Base-by-base conservation (phyloP, 2,888 invertebrate genomes). In the Agrotis ipsilon region DNA sequence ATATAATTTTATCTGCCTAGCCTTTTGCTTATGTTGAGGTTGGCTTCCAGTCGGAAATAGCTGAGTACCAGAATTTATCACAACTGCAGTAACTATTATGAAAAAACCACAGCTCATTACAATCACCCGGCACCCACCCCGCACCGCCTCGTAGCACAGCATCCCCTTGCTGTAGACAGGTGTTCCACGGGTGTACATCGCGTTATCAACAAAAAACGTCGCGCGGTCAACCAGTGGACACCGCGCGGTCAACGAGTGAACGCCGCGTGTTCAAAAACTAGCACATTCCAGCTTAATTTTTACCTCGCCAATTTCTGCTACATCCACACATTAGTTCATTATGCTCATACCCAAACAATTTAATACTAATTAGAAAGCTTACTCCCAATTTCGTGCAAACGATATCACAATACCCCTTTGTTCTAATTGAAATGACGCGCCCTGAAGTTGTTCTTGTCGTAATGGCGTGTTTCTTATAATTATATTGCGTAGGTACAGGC, bases 391-490 rank as follows among this genome's bases (percentile, higher is more conserved):
- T 74, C 70, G 54, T 64, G 71, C 60, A 78, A 75, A 83, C 60
- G 59, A 72, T 72, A 70, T 71, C 52, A 72, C 68, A 76, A 70
- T 72, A 54, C 61, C 46, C 60, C 48, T 77, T 84, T 80, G 72
- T 77, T 69, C 46, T 77, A 72, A 79, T 77, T 70, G 75, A 79
- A 81, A 67, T 51, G 51, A 43, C 55, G 45, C 18, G 55, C 67
- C 69, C 60, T 67, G 65, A 70, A 66, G 59, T 76, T 70, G 27
- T 45, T 43, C 32, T 59, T 46, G 16, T 46, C 48, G 24, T 63
- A 66, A 76, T 76, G 68, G 59, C 64, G 67, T 76, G 81, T 74
- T 75, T 62, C 32, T 52, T 54, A 67, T 76, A 72, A 81, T 79
- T 72, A 68, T 59, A 45, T 72, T 58, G 57, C 19, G 58, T 75